Evolutionary conservation across 2,888 invertebrate genomes (phyloP).

Genomic region (Iselma pallidipennis): DNA sequence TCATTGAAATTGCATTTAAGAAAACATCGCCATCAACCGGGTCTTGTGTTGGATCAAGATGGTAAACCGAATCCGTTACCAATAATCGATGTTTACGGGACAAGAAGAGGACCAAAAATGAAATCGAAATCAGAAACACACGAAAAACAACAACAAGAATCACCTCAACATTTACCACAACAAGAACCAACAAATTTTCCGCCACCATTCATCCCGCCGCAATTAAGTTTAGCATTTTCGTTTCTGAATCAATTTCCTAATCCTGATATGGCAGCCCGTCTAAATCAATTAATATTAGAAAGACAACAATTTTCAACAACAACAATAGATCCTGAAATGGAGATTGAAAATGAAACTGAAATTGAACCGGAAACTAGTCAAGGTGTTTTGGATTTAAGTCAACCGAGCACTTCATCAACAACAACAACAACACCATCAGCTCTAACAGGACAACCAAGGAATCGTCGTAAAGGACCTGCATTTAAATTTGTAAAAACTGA

Average conservation of each 20-base stretch:
- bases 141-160: constrained; percentile 5
- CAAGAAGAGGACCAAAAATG: constrained; percentile 81
- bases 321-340: too few relatives aligned
- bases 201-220: constrained; percentile 31
- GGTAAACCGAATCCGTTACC: constrained; percentile 86
- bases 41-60: constrained; percentile 86
- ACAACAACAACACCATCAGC: background rate
- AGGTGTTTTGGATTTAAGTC: constrained; percentile 64
- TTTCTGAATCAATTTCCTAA: constrained; percentile 39
- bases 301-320: background rate
- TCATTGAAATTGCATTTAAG: constrained; percentile 93
- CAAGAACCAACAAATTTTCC: constrained; percentile 17
- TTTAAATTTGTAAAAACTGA: constrained; percentile 63
- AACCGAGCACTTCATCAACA: constrained; percentile 38
- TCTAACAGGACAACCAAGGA: constrained; percentile 52
- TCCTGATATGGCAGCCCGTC: background rate
- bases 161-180: constrained; percentile 16
- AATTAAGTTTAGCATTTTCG: constrained; percentile 29
- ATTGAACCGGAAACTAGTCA: constrained; percentile 30
- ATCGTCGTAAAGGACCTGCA: constrained; percentile 84
- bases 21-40: constrained; percentile 89
- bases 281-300: background rate
- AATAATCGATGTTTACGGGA: constrained; percentile 90
- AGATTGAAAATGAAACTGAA: constrained; percentile 12
- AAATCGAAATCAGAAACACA: constrained; percentile 36